These are phyloP conservation scores for Thomomys bottae DNA, from an alignment of 2,113 vertebrate genomes.

Conservation along the genomic window DNA sequence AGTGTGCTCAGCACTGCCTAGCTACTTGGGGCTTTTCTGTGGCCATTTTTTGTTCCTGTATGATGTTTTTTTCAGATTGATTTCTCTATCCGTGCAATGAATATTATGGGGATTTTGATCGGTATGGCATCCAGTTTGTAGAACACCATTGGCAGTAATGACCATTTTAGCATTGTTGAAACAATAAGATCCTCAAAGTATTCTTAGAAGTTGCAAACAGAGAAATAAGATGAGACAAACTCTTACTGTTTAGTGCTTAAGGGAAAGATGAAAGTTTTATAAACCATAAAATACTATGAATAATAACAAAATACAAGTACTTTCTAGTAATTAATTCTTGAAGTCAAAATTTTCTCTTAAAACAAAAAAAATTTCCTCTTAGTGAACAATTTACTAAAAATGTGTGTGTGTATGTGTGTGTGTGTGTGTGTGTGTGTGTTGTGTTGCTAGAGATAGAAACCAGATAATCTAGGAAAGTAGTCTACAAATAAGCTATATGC, in stretches of 20 bases:
- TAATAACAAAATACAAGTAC: not conserved
- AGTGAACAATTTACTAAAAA: not conserved
- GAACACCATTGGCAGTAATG: too few relatives aligned
- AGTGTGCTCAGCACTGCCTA: too few relatives aligned
- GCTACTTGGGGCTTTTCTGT: too few relatives aligned
- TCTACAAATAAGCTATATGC: not conserved
- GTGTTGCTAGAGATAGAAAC: not conserved
- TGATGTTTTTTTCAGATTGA: too few relatives aligned
- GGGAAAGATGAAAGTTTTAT: slow-evolving; percentile 12
- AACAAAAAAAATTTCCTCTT: too few relatives aligned
- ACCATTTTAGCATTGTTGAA: not conserved
- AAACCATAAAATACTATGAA: not conserved
- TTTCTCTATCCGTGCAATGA: too few relatives aligned
- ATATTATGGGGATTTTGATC: too few relatives aligned
- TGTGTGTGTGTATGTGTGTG: not conserved
- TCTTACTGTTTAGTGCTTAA: slow-evolving; percentile 3
- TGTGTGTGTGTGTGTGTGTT: not conserved
- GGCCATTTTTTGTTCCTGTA: too few relatives aligned
- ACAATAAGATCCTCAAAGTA: not conserved
- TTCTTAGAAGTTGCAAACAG: slow-evolving; percentile 30
- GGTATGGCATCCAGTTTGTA: too few relatives aligned
- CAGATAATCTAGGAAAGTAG: not conserved
- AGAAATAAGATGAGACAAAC: slow-evolving; percentile 14
- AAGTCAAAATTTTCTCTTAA: slow-evolving; percentile 9
- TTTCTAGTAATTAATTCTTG: slow-evolving; percentile 32